These are phyloP conservation scores for Gastrophysa polygoni DNA, from an alignment of 2,888 invertebrate species.

Conservation along the genomic window DNA sequence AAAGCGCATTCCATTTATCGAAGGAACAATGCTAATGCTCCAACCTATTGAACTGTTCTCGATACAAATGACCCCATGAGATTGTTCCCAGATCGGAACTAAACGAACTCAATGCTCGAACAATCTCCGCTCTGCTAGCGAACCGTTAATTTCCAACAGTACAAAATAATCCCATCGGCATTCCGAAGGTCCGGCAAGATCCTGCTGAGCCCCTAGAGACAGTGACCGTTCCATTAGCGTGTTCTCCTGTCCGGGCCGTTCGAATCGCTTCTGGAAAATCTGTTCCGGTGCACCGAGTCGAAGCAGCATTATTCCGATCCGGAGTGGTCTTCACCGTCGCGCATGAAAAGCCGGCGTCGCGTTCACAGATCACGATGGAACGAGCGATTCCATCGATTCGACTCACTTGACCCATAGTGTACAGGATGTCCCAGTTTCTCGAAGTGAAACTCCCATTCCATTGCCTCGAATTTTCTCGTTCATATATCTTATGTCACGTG, in stretches of 20 bases:
- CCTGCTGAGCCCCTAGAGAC: background rate
- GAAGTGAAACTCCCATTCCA: too few species aligned
- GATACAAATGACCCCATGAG: too few species aligned
- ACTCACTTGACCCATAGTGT: background rate
- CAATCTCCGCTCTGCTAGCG: too few species aligned
- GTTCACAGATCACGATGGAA: background rate
- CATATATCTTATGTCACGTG: too few species aligned
- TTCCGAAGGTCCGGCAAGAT: background rate
- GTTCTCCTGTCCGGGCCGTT: background rate
- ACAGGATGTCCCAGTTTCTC: background rate
- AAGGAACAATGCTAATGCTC: too few species aligned
- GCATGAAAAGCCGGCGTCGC: background rate
- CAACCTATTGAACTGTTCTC: too few species aligned
- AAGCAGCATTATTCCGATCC: background rate
- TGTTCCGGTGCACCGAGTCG: background rate
- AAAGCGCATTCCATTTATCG: too few species aligned
- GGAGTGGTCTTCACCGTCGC: background rate
- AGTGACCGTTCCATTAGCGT: background rate
- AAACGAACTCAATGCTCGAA: too few species aligned
- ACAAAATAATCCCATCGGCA: too few species aligned
- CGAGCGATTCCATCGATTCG: background rate
- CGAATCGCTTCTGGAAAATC: background rate
- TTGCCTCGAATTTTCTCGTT: too few species aligned
- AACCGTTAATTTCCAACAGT: too few species aligned
- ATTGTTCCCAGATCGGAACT: too few species aligned